A percentile compares a stretch with the other conserved stretches of the same genome.
phyloP scores from a whole-genome alignment of 2,888 invertebrate species.

The Apoderus coryli region DNA sequence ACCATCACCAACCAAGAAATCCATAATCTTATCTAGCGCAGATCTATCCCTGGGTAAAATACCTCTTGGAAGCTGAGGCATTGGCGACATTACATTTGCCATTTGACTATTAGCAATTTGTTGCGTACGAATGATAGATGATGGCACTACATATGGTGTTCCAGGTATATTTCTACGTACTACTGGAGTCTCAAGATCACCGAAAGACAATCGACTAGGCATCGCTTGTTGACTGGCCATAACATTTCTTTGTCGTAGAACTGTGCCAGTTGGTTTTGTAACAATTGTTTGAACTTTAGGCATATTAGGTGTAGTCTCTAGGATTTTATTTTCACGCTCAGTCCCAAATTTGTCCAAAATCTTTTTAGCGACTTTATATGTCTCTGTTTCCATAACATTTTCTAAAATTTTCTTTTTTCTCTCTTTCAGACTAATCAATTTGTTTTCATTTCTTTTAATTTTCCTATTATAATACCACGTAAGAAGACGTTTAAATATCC shows the following conservation, averaged over 20 bases:
- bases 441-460: constrained; percentile 60
- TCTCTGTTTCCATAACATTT: constrained; percentile 94
- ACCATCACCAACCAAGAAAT: constrained; percentile 93
- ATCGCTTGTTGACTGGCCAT: constrained; percentile 6
- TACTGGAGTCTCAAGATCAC: constrained; percentile 5
- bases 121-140: constrained; percentile 1
- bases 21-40: constrained; percentile 78
- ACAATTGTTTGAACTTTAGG: too few species aligned
- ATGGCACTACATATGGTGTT: background rate
- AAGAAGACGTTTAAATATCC: constrained; percentile 54
- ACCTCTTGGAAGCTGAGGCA: constrained; percentile 49
- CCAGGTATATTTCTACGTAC: constrained; percentile 8
- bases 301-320: too few species aligned
- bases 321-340: too few species aligned
- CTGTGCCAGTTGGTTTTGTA: too few species aligned
- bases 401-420: constrained; percentile 82
- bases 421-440: constrained; percentile 53
- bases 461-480: constrained; percentile 83
- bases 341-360: constrained; percentile 78
- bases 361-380: constrained; percentile 85
- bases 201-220: constrained; percentile 12
- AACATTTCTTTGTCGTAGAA: constrained; percentile 18
- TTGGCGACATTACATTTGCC: background rate
- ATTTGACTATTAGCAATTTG: background rate
- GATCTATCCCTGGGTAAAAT: constrained; percentile 61